Conservation (phyloP, 2,113 vertebrate species). For the Cyprinodon brontotheroides region DNA sequence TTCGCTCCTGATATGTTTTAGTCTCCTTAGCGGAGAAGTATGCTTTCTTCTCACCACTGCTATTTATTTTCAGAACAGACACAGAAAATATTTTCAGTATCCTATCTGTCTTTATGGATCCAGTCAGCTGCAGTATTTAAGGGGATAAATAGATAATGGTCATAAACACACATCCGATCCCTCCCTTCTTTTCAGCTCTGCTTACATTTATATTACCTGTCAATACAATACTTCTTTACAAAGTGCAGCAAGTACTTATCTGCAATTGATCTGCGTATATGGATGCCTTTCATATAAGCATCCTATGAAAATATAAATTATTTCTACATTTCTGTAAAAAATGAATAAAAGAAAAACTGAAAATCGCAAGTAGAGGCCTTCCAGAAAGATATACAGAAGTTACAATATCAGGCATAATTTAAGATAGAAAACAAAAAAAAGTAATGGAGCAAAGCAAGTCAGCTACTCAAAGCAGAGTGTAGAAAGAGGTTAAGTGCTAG, state of each 20-base stretch:
- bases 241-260: neutral
- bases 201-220: constrained; percentile 16
- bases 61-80: neutral
- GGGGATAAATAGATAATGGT: constrained; percentile 3
- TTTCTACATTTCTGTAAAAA: no score
- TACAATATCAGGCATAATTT: no score
- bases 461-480: no score
- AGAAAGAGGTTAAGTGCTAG: no score
- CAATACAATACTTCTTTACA: constrained; percentile 9
- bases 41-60: neutral
- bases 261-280: neutral
- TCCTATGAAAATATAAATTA: neutral
- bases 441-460: no score
- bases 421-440: no score
- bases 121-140: neutral
- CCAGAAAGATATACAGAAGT: no score
- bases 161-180: constrained; percentile 8
- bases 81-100: neutral
- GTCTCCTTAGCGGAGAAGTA: neutral
- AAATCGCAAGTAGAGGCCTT: no score
- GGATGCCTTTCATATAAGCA: constrained; percentile 21
- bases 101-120: neutral
- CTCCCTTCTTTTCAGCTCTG: neutral
- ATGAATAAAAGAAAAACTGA: no score
- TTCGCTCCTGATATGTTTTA: constrained; percentile 2